phyloP scores from a whole-genome alignment of 2,888 invertebrate species.

The Plagodis dolabraria region DNA sequence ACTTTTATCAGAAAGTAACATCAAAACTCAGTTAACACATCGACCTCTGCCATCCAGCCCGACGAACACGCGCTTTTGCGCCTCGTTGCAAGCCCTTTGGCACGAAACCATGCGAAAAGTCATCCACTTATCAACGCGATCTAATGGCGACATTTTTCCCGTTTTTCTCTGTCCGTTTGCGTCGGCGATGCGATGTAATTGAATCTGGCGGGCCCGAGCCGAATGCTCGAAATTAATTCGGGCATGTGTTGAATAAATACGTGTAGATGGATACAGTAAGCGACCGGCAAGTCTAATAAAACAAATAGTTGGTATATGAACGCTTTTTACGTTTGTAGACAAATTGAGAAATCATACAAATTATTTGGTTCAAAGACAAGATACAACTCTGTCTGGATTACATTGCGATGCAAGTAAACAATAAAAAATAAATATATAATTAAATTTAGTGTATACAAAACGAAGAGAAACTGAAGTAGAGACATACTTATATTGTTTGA shows the following conservation, averaged over 20 bases:
- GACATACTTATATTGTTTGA: too few relatives aligned
- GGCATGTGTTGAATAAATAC: conserved; percentile 63
- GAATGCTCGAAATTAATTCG: conserved; percentile 74
- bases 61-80: conserved; percentile 50
- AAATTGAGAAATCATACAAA: too few relatives aligned
- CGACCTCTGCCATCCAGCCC: conserved; percentile 2
- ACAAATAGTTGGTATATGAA: too few relatives aligned
- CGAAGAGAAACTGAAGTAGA: too few relatives aligned
- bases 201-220: conserved; percentile 66
- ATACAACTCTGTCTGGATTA: too few relatives aligned
- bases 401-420: too few relatives aligned
- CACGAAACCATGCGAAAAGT: conserved; percentile 79
- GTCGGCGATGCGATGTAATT: conserved; percentile 73
- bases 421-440: too few relatives aligned
- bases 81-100: conserved; percentile 77
- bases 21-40: conserved; percentile 25
- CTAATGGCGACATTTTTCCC: conserved; percentile 80
- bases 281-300: too few relatives aligned
- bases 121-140: conserved; percentile 82
- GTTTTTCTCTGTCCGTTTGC: conserved; percentile 80
- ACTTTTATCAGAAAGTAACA: background rate
- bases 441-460: too few relatives aligned
- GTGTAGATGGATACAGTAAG: background rate
- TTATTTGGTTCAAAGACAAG: too few relatives aligned
- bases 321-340: too few relatives aligned